Base-by-base conservation (phyloP, 1,140 invertebrate species). In the Lasioglossum baleicum region DNA sequence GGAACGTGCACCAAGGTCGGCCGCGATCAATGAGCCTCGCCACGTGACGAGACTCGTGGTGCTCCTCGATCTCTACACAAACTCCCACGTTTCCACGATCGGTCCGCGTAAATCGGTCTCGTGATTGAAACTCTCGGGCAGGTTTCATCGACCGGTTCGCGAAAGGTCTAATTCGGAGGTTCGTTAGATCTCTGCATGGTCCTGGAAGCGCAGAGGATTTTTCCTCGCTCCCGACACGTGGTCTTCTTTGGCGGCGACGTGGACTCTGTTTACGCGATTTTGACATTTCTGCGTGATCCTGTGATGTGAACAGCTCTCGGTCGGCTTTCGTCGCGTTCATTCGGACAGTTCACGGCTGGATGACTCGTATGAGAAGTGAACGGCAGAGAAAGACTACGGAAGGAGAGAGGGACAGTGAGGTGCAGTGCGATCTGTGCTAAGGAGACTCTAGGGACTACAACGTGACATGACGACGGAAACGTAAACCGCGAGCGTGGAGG, bases 381-480 rank as follows among this genome's bases (percentile, higher is more conserved):
- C 64, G 48, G 13, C 4, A 42, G 26, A 20, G 71, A 60, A 40
- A 40, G 68, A 26, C 31, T 73, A 26, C 53, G 26, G 15, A n/a
- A 13, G 53, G 22, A 42, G 13, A 40, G 53, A 44, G 48, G 74
- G 64, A 51, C 74, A 70, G 85, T 86, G 86, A 86, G 79, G 86
- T 88, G 82, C 71, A 82, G 87, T 88, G 87, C 60, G 78, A 86
- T 83, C 83, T 81, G 87, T 88, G 83, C 68, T 69, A 86, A 87
- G 76, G 72, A 85, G 81, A 87, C 81, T 85, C 82, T 66, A 67
- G 61, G 83, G 66, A 61, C 73, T 79, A 71, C 80, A 63, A 87
- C 80, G 83, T 70, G 83, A 82, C 77, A 65, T 73, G 77, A 83
- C 80, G 80, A 48, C 72, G 65, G 53, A 82, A 76, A 77, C 85